phyloP scores from a whole-genome alignment of 2,113 vertebrate species.

The Mola mola region DNA sequence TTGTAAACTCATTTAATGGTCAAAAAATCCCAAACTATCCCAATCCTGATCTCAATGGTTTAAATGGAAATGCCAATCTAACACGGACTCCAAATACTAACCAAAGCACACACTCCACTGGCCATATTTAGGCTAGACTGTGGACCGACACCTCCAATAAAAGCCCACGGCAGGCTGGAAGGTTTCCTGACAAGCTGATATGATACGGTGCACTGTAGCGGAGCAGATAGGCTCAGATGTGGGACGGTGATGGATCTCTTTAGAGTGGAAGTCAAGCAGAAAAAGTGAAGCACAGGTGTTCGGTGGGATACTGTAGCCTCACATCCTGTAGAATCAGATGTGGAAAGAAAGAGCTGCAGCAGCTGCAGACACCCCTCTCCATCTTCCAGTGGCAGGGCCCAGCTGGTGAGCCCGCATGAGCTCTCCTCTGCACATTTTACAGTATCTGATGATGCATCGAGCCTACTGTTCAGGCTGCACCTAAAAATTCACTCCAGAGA shows the following conservation, averaged over 20 bases:
- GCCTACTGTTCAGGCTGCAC: conserved; percentile 6
- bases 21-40: no score
- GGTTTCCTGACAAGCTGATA: conserved; percentile 58
- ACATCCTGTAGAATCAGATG: conserved; percentile 59
- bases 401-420: conserved; percentile 61
- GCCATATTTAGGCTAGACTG: conserved; percentile 47
- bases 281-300: conserved; percentile 80
- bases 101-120: conserved; percentile 22
- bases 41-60: no score
- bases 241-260: conserved; percentile 73
- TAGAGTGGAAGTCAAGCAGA: conserved; percentile 72
- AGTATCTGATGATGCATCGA: conserved; percentile 6
- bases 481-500: no score
- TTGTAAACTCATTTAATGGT: no score
- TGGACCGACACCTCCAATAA: conserved; percentile 19
- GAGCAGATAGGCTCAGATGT: conserved; percentile 49
- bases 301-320: conserved; percentile 67
- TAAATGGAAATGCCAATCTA: conserved; percentile 8
- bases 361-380: conserved; percentile 60
- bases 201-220: conserved; percentile 40
- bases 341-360: conserved; percentile 12
- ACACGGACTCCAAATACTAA: not conserved
- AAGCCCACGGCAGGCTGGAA: conserved; percentile 38
- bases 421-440: conserved; percentile 28
- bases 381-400: conserved; percentile 35